phyloP scores from a whole-genome alignment of 1,140 invertebrate species.

The Periplaneta americana region DNA sequence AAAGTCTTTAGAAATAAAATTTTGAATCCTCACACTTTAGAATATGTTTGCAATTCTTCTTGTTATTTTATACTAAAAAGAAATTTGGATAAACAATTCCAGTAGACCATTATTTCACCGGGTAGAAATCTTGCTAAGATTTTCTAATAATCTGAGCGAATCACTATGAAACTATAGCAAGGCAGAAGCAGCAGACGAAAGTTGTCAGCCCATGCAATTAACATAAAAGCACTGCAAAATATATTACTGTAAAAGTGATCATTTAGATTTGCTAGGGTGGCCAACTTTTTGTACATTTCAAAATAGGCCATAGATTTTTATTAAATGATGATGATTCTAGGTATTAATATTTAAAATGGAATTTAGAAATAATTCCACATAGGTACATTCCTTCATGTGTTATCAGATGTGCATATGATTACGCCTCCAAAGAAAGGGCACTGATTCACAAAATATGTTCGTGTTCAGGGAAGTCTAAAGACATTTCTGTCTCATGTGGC shows the following conservation, averaged over 20 bases:
- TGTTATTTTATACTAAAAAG: no score
- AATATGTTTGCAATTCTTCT: no score
- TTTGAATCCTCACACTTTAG: no score
- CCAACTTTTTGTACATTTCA: not conserved
- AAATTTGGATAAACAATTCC: no score
- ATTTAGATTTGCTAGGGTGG: not conserved
- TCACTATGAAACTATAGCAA: no score
- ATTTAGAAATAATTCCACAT: not conserved
- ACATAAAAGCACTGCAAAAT: not conserved
- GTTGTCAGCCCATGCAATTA: not conserved
- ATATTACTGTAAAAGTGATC: not conserved
- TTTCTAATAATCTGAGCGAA: no score
- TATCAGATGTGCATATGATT: constrained; percentile 8
- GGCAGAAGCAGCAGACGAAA: not conserved
- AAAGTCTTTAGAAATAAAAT: no score
- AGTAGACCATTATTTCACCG: no score
- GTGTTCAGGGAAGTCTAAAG: not conserved
- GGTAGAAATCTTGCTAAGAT: not conserved
- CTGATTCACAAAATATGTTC: not conserved
- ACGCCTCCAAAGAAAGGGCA: constrained; percentile 6
- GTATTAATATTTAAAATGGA: not conserved
- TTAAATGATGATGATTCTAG: not conserved
- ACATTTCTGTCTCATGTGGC: not conserved
- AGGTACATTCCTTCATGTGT: not conserved
- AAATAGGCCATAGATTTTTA: not conserved